Percentiles rank a stretch among this genome's conserved stretches.
Conservation (phyloP, 2,113 vertebrate genomes). For the Dromas ardeola region DNA sequence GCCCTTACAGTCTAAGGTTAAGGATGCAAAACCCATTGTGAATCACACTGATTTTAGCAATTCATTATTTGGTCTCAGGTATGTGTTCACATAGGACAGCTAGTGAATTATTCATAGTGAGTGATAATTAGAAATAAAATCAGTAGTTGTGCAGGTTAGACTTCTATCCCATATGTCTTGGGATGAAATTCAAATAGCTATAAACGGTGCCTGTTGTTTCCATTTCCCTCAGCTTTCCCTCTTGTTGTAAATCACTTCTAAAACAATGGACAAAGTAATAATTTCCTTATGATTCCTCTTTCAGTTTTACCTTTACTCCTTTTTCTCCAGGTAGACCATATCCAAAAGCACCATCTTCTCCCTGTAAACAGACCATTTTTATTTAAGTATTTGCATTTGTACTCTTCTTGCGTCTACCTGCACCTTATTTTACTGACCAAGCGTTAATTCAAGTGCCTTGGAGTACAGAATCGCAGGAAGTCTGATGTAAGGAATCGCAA, state of each 20-base stretch:
- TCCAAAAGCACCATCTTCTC: constrained; percentile 49
- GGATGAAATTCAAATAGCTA: background rate
- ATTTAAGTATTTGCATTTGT: background rate
- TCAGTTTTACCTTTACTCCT: constrained; percentile 68
- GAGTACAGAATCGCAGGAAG: background rate
- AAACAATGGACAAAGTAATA: background rate
- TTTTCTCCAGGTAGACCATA: constrained; percentile 54
- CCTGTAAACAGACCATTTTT: constrained; percentile 49
- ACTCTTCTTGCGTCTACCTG: background rate
- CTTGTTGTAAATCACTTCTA: background rate
- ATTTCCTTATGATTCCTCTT: background rate
- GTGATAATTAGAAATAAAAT: background rate
- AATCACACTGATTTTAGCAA: background rate
- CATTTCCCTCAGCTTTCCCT: background rate
- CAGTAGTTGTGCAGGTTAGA: background rate
- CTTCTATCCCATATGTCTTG: background rate
- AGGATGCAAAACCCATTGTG: background rate
- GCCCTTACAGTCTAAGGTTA: background rate
- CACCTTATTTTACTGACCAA: background rate
- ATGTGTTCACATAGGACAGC: background rate
- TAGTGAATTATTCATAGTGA: background rate
- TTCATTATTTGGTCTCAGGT: background rate
- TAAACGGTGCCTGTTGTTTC: background rate
- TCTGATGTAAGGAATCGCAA: background rate
- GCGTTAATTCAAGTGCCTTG: background rate